These are phyloP conservation scores for Choloepus didactylus DNA, from an alignment of 2,797 vertebrate species.

Conservation along the genomic window DNA sequence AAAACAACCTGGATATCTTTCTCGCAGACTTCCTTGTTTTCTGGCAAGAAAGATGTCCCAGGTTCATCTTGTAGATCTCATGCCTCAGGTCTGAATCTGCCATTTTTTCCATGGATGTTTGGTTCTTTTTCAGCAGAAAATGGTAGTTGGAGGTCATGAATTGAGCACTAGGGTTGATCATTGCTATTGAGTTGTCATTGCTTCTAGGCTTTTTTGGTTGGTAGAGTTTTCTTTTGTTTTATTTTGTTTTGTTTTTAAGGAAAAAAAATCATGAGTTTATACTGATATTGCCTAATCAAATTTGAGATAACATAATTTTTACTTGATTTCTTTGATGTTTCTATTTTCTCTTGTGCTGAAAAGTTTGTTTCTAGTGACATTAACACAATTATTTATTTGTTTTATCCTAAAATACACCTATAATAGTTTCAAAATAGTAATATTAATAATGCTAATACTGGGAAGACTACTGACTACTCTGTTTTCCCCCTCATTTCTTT, in stretches of 20 bases:
- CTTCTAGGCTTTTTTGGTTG: conserved; percentile 9
- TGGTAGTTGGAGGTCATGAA: background rate
- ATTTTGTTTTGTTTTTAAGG: background rate
- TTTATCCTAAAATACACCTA: conserved; percentile 3
- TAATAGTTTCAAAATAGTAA: conserved; percentile 12
- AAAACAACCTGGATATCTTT: background rate
- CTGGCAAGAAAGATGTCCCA: background rate
- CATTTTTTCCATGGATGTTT: background rate
- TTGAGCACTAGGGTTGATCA: background rate
- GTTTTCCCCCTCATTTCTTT: conserved; percentile 27
- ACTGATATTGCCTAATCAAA: conserved; percentile 30
- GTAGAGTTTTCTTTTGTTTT: background rate
- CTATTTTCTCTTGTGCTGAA: conserved; percentile 24
- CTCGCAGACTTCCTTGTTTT: background rate
- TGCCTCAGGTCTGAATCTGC: background rate
- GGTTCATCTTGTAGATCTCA: background rate
- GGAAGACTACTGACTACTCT: background rate
- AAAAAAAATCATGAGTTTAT: background rate
- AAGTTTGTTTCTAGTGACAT: conserved; percentile 17
- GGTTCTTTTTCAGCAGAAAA: background rate
- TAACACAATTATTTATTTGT: background rate
- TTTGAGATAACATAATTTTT: conserved; percentile 21
- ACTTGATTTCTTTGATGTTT: background rate
- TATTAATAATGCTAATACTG: background rate
- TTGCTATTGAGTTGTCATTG: background rate